Evolutionary conservation across 2,797 vertebrate genomes (phyloP).

Genomic region (Salarias fasciatus): DNA sequence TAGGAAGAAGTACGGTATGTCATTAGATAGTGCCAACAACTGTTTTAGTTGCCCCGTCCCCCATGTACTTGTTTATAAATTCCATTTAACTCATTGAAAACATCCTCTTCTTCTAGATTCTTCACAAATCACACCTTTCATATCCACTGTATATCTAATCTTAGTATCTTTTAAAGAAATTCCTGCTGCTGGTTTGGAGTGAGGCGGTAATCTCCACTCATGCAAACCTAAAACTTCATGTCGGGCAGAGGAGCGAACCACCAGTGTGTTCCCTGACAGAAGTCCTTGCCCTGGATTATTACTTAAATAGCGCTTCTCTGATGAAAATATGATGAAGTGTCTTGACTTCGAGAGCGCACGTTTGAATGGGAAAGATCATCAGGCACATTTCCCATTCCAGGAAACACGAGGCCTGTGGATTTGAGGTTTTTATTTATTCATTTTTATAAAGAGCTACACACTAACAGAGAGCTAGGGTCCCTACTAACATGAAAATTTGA

Average conservation of each 20-base stretch:
- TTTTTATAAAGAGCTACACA: slow-evolving; percentile 30
- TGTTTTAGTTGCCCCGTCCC: too few species aligned
- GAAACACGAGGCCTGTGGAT: slow-evolving; percentile 31
- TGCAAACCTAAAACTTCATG: slow-evolving; percentile 3
- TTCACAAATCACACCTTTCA: too few species aligned
- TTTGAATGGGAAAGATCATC: slow-evolving; percentile 49
- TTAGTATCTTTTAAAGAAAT: too few species aligned
- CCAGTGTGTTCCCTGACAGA: slow-evolving; percentile 6
- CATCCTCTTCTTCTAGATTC: too few species aligned
- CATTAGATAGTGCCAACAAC: too few species aligned
- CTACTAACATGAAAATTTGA: slow-evolving; percentile 19
- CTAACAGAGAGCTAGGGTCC: slow-evolving; percentile 36
- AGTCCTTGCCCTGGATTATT: slow-evolving; percentile 27
- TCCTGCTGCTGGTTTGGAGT: too few species aligned
- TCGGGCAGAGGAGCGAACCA: slow-evolving; percentile 3
- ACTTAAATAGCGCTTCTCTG: slow-evolving; percentile 19
- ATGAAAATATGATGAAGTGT: slow-evolving; percentile 32
- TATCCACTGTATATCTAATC: too few species aligned
- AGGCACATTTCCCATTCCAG: slow-evolving; percentile 26
- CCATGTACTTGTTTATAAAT: too few species aligned
- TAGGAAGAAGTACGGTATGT: too few species aligned
- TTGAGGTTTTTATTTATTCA: slow-evolving; percentile 4
- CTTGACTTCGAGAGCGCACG: slow-evolving; percentile 34
- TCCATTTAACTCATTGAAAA: too few species aligned
- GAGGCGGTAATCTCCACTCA: neutral